Base-by-base conservation (phyloP, 2,888 invertebrate species). In the Lochmaea capreae region DNA sequence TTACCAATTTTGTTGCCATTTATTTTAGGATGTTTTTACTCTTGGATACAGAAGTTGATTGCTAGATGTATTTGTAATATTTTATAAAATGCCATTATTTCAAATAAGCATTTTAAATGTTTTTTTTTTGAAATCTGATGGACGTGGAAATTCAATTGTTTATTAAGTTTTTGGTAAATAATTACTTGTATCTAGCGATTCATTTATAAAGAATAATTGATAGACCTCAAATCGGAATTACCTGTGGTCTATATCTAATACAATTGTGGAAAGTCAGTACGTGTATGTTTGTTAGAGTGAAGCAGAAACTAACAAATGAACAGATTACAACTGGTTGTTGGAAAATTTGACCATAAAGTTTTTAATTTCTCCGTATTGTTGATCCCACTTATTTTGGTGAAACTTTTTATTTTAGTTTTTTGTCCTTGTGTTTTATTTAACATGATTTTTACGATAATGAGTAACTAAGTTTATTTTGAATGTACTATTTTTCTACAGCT, bases 401-500 rank as follows among this genome's bases (percentile, higher is more conserved):
- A 59, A 59, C 8, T 59, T 68, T 68, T 22, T 16, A 63, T 12
- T 43, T 54, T 18, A 67, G 18, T 42, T 39, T 22, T 39, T 49
- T 54, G 39, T 67, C 10, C 58, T 46, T 49, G 43, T 62, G 54
- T 65, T 72, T 67, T 33, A 42, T 67, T 72, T 62, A 12, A 16
- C 54, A 46, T 33, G 43, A 22, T 67, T 54, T 73, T 78, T 75
- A 76, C 67, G 72, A 59, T 73, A 43, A 66, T 70, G 69, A 75
- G 72, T 67, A 73, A 70, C 66, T 75, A 63, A 65, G 66, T 74
- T 72, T 71, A 67, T 75, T 76, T 75, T 74, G 52, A 72, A 70
- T 74, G 68, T 72, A 72, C 71, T 72, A 74, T 77, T 77, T 77
- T 77, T 77, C 74, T 77, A 77, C 77, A 76, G 61, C 72, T 57